Evolutionary conservation across 2,113 vertebrate genomes (phyloP), one percentile per base, ranked within the genome.

Genomic region (Nothobranchius kuhntae): DNA sequence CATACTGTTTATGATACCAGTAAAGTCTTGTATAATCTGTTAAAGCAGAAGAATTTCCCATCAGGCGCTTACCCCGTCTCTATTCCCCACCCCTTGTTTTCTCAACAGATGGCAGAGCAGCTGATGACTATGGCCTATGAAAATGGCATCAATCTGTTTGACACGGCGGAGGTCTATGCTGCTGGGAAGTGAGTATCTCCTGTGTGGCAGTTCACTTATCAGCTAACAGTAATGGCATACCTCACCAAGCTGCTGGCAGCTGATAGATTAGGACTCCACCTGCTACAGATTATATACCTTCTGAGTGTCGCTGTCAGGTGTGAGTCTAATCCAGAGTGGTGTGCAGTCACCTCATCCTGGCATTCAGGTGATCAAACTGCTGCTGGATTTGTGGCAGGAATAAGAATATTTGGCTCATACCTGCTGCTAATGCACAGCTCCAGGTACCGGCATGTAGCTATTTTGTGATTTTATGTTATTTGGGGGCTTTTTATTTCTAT

Each of bases 121-220:
- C 93, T 99, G 73, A 95, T 99, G 96, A 98, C 96, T 84, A 81
- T 98, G 89, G 98, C 98, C 68, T 99, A 99, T 1, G 98, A 99
- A 90, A 99, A 98, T 0, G 98, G 98, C 89, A 99, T 99, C 92
- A 99, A 99, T 93, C 96, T 99, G 85, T 99, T 99, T 13, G 98
- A 99, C 87, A 99, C 98, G 0, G 98, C 98, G 0, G 98, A 99
- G 75, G 98, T 99, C 86, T 99, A 99, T 2, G 98, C 98, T 0
- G 96, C 98, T 0, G 96, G 98, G 80, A 99, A 99, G 97, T 99
- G 92, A 80, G 97, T 98, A 82, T 64, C 77, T 75, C 71, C 67
- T 53, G 44, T 67, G 14, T 56, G 26, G 8, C 54, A 17, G 77
- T 53, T 78, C 70, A 73, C 48, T 52, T 46, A 51, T 73, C 72